These are phyloP conservation scores for Cephus spinipes DNA, from an alignment of 2,888 invertebrate species.

Conservation along the genomic window DNA sequence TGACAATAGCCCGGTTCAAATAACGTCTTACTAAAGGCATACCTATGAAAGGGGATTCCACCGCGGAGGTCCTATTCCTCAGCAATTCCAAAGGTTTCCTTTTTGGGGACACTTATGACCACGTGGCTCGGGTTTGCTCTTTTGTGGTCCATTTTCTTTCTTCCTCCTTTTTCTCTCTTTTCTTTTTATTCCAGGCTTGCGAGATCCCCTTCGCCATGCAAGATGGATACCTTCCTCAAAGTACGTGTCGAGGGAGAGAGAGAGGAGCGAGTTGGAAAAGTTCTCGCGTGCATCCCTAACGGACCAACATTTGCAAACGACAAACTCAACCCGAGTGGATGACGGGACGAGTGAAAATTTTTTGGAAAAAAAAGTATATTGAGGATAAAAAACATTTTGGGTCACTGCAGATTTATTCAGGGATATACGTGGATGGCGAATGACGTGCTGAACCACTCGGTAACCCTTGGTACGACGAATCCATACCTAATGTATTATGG, in stretches of 20 bases:
- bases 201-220: neutral
- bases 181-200: neutral
- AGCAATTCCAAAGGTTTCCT: conserved; percentile 42
- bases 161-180: neutral
- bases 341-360: neutral
- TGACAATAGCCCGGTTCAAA: conserved; percentile 59
- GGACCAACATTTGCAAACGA: neutral
- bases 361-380: neutral
- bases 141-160: conserved; percentile 22
- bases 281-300: neutral
- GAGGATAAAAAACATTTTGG: neutral
- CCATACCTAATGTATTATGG: neutral
- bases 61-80: conserved; percentile 36
- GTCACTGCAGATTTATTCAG: neutral
- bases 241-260: neutral
- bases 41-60: conserved; percentile 27
- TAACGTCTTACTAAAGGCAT: conserved; percentile 45
- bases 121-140: conserved; percentile 29
- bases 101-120: conserved; percentile 51
- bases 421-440: neutral
- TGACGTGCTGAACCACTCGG: neutral
- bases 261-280: neutral
- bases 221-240: neutral
- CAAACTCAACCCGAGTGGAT: neutral
- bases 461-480: neutral